Evolutionary conservation across 2,888 invertebrate species (phyloP).

Genomic region (Osedax frankpressi): DNA sequence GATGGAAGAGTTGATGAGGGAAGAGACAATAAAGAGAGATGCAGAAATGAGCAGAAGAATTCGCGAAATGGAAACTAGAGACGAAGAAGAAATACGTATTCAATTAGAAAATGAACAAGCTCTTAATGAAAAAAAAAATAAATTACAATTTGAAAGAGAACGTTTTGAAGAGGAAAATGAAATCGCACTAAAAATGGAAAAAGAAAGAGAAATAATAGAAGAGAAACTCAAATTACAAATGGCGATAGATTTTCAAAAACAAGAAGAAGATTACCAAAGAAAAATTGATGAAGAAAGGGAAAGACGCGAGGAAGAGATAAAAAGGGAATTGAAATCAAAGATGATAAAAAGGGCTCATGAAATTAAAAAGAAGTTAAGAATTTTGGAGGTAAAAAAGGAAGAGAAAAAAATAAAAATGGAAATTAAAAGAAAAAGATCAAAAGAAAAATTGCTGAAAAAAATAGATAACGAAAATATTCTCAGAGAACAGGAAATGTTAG

Average conservation of each 20-base stretch:
- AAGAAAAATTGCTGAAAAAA: neutral
- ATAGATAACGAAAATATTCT: neutral
- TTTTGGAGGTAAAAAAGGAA: neutral
- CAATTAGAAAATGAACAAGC: neutral
- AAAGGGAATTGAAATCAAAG: neutral
- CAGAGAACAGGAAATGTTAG: neutral
- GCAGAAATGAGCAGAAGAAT: neutral
- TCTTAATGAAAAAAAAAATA: neutral
- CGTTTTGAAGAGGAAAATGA: neutral
- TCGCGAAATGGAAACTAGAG: neutral
- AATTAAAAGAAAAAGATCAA: neutral
- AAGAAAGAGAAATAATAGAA: neutral
- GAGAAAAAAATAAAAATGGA: neutral
- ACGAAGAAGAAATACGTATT: neutral
- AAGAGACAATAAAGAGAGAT: neutral
- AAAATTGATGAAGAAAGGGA: neutral
- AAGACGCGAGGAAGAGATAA: neutral
- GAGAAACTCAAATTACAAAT: neutral
- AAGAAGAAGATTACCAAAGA: neutral
- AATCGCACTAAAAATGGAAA: neutral
- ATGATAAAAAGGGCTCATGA: neutral
- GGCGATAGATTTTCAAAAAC: neutral
- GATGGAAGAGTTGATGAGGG: neutral
- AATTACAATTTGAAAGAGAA: neutral
- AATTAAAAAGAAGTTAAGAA: neutral